These are phyloP conservation scores for Rhizoglyphus robini DNA, from an alignment of 1,140 invertebrate genomes.

Conservation along the genomic window DNA sequence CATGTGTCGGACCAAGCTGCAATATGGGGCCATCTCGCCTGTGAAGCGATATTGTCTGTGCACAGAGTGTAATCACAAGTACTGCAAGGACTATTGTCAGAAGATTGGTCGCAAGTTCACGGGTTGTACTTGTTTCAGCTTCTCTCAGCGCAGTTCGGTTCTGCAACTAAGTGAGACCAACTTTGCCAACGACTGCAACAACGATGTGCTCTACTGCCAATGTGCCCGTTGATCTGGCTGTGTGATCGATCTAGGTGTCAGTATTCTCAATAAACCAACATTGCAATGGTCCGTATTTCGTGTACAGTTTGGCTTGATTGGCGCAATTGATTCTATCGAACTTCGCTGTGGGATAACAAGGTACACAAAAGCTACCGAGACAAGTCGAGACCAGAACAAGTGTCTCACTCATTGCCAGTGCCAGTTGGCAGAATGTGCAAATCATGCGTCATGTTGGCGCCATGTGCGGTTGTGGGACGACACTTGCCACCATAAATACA, in stretches of 20 bases:
- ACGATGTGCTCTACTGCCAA: slow-evolving; percentile 9
- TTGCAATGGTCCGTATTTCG: too few relatives aligned
- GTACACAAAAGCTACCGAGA: too few relatives aligned
- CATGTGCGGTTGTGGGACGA: too few relatives aligned
- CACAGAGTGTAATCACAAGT: not conserved
- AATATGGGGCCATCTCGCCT: not conserved
- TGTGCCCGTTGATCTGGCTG: not conserved
- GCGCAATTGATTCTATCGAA: too few relatives aligned
- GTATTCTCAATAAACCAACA: not conserved
- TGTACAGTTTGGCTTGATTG: too few relatives aligned
- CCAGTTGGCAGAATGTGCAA: too few relatives aligned
- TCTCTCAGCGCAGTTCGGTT: not conserved
- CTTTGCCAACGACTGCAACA: slow-evolving; percentile 2
- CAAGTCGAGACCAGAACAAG: too few relatives aligned
- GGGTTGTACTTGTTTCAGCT: slow-evolving; percentile 1
- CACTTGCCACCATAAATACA: too few relatives aligned
- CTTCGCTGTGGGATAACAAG: too few relatives aligned
- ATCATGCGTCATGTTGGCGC: too few relatives aligned
- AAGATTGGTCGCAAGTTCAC: not conserved
- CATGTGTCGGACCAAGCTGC: not conserved
- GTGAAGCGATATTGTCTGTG: slow-evolving; percentile 10
- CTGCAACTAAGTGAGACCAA: not conserved
- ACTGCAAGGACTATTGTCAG: not conserved
- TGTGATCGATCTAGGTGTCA: not conserved
- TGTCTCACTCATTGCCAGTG: too few relatives aligned